These are phyloP conservation scores for Tuberolachnus salignus DNA, from an alignment of 2,888 invertebrate species.

Conservation along the genomic window DNA sequence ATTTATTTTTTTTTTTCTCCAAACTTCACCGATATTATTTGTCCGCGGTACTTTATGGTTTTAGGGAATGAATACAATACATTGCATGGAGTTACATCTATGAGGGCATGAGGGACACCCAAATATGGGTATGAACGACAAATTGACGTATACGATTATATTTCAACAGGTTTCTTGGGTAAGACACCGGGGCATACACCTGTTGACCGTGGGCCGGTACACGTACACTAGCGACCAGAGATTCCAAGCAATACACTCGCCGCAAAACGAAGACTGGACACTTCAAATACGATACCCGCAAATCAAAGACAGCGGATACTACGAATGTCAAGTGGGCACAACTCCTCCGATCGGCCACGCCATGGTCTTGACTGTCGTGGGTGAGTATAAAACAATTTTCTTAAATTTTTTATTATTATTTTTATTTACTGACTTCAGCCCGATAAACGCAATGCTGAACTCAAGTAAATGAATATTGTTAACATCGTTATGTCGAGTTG, in stretches of 20 bases:
- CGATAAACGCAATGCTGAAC: too few species aligned
- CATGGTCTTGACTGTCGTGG: conserved; percentile 87
- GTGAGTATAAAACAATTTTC: conserved; percentile 70
- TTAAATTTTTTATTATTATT: too few species aligned
- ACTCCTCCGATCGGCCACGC: conserved; percentile 92
- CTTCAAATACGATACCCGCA: conserved; percentile 91
- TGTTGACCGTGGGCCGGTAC: conserved; percentile 86
- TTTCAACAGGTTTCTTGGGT: conserved; percentile 85
- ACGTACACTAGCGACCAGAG: conserved; percentile 91
- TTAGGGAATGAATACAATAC: too few species aligned
- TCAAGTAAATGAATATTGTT: too few species aligned
- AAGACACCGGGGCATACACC: conserved; percentile 85
- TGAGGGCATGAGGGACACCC: too few species aligned
- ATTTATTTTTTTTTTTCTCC: too few species aligned
- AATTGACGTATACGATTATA: not conserved
- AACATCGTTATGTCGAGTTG: too few species aligned
- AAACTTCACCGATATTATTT: too few species aligned
- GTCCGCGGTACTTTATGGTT: too few species aligned
- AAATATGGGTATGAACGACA: too few species aligned
- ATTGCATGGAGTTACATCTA: too few species aligned
- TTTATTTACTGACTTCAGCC: too few species aligned
- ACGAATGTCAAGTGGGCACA: conserved; percentile 93
- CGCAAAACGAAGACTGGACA: conserved; percentile 87
- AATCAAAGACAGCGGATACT: conserved; percentile 85
- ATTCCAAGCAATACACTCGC: conserved; percentile 80